Evolutionary conservation across 2,888 invertebrate genomes (phyloP), one percentile per base, ranked within the genome.

Genomic region (Odontocolon sp.): DNA sequence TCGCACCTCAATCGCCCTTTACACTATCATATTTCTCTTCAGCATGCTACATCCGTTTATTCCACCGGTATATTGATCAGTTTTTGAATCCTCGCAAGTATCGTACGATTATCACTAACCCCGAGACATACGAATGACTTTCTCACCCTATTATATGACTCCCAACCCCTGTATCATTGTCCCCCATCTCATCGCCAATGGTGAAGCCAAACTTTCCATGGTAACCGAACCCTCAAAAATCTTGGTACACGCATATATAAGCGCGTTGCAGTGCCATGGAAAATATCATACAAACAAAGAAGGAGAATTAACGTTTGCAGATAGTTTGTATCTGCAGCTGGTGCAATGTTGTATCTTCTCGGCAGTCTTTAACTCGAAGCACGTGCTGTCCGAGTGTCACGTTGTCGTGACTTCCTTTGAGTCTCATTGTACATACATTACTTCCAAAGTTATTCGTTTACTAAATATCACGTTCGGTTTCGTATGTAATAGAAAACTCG

Each of bases 191-290:
- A 67, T 57, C 38, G 38, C 45, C 40, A 64, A 56, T 57, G 66
- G 64, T 42, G 56, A 54, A 75, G 64, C 56, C 81, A 87, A 87
- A 87, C 86, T 83, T 83, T 77, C 87, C 86, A 87, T 87, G 85
- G 86, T 79, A 86, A 86, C 86, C 31, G 66, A 76, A 40, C 50
- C 75, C 61, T 40, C 42, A 18, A 52, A 64, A 47, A 69, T 61
- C 33, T 70, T 50, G 40, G 18, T 31, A 18, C 23, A 18, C 42
- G n/a, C n/a, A n/a, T n/a, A n/a, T n/a, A n/a, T n/a, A n/a, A n/a
- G n/a, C n/a, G n/a, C n/a, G n/a, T n/a, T n/a, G n/a, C n/a, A n/a
- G n/a, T n/a, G n/a, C n/a, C n/a, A n/a, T n/a, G n/a, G n/a, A n/a
- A n/a, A n/a, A n/a, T n/a, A n/a, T n/a, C n/a, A n/a, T n/a, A n/a